Evolutionary conservation across 2,797 vertebrate genomes (phyloP).

Genomic region (Simalia tracyae): DNA sequence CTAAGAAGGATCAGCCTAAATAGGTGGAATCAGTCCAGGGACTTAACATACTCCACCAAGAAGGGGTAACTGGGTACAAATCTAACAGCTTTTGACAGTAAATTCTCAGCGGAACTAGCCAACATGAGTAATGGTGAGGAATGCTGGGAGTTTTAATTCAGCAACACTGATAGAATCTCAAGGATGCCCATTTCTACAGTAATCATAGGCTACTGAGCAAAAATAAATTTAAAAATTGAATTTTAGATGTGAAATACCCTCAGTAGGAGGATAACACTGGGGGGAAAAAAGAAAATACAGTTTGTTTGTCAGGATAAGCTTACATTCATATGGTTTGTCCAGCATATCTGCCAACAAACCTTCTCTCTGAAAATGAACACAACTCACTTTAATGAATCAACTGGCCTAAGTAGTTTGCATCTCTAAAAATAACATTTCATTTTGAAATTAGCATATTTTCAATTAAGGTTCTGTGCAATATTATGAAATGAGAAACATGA

Average conservation of each 20-base stretch:
- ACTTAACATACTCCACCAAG: neutral
- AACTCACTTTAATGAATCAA: conserved; percentile 21
- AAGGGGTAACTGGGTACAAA: neutral
- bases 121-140: no score
- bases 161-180: neutral
- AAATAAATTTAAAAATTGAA: neutral
- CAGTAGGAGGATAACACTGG: neutral
- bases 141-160: no score
- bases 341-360: neutral
- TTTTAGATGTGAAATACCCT: neutral
- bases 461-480: conserved; percentile 24
- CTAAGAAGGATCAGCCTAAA: neutral
- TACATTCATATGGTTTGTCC: conserved; percentile 19
- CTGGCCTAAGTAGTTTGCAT: conserved; percentile 33
- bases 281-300: neutral
- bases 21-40: neutral
- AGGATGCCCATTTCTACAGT: no score
- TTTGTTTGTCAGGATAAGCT: conserved; percentile 3
- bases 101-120: no score
- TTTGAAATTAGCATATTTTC: conserved; percentile 57
- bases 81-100: neutral
- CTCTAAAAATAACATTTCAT: conserved; percentile 52
- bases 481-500: conserved; percentile 35
- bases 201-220: neutral
- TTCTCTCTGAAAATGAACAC: conserved; percentile 34